phyloP scores from a whole-genome alignment of 2,888 invertebrate genomes.

The Drosophila flavopinicola region DNA sequence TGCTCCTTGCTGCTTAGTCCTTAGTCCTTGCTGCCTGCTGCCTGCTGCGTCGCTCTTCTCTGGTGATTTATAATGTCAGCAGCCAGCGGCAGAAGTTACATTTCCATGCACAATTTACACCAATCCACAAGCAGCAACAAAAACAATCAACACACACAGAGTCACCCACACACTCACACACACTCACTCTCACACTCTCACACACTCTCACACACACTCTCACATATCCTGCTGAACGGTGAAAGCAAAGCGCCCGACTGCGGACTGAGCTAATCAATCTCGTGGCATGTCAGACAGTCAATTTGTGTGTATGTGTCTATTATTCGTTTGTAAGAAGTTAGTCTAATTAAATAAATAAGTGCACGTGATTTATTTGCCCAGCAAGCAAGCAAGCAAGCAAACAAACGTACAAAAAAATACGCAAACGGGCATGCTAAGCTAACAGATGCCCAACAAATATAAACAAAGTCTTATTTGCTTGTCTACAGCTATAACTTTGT shows the following conservation, averaged over 20 bases:
- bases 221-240: constrained; percentile 22
- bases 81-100: constrained; percentile 78
- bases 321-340: constrained; percentile 79
- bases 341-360: constrained; percentile 80
- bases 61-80: constrained; percentile 80
- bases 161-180: constrained; percentile 1
- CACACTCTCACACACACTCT: constrained; percentile 7
- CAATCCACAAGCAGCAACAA: constrained; percentile 62
- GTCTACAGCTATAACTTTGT: neutral
- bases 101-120: constrained; percentile 80
- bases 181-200: neutral
- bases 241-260: constrained; percentile 57
- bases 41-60: constrained; percentile 20
- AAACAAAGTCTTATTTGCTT: no score
- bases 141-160: constrained; percentile 51
- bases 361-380: constrained; percentile 78
- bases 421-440: neutral
- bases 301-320: constrained; percentile 75
- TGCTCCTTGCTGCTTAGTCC: constrained; percentile 36
- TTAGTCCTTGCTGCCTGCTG: constrained; percentile 16
- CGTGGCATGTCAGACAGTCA: constrained; percentile 79
- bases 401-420: constrained; percentile 33
- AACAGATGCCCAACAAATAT: constrained; percentile 3
- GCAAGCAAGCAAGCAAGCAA: no score
- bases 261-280: constrained; percentile 77